Evolutionary conservation across 2,797 vertebrate species (phyloP).

Genomic region (Myiotriccus ornatus): DNA sequence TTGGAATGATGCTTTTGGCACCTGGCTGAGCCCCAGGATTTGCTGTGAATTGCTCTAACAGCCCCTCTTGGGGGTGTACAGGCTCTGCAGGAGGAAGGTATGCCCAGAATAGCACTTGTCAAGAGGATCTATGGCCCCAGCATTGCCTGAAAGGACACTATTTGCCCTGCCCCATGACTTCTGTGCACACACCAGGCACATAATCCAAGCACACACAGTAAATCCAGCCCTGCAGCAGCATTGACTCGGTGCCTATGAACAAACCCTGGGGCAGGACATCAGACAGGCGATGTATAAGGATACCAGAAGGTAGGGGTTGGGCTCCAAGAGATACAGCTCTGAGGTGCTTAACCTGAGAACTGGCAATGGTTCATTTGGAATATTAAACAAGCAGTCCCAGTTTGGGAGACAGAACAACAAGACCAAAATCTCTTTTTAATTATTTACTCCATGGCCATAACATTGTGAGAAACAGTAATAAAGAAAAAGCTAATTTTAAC

Average conservation of each 20-base stretch:
- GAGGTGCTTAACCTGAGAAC: background rate
- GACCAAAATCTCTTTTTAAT: conserved; percentile 8
- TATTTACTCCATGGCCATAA: conserved; percentile 4
- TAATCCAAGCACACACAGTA: background rate
- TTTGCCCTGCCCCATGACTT: background rate
- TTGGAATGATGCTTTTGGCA: fast-evolving
- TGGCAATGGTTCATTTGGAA: background rate
- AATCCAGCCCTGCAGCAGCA: background rate
- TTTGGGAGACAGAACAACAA: background rate
- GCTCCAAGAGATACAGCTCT: background rate
- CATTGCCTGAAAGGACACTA: background rate
- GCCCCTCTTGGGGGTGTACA: background rate
- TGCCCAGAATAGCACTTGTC: background rate
- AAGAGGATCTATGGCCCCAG: background rate
- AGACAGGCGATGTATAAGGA: fast-evolving
- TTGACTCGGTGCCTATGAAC: background rate
- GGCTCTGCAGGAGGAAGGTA: background rate
- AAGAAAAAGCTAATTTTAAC: conserved; percentile 43
- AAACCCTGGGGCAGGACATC: background rate
- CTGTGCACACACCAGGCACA: background rate
- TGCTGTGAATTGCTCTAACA: background rate
- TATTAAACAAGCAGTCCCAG: background rate
- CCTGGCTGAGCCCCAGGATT: background rate
- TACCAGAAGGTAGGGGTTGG: background rate
- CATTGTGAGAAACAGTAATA: conserved; percentile 7